Conservation (phyloP, 1,140 invertebrate genomes). For the Calliopsis andreniformis region DNA sequence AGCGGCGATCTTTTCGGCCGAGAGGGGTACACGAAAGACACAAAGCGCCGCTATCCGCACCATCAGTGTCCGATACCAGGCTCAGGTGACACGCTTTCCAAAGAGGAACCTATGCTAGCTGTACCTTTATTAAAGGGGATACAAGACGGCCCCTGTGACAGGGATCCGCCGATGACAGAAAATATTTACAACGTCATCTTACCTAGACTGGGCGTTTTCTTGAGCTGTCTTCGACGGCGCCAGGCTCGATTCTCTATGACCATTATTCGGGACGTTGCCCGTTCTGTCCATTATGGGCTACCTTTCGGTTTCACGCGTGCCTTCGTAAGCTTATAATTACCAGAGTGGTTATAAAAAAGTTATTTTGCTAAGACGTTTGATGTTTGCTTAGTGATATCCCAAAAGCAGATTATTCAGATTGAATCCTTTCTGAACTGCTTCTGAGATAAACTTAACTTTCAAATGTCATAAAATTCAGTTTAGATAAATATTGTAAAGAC, state of each 20-base stretch:
- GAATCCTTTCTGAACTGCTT: too few relatives aligned
- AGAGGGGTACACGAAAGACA: conserved; percentile 49
- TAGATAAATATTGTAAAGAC: too few relatives aligned
- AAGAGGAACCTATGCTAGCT: conserved; percentile 48
- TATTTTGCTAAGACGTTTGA: too few relatives aligned
- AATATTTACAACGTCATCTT: conserved; percentile 76
- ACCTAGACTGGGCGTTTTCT: conserved; percentile 63
- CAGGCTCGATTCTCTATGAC: neutral
- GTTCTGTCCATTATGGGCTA: conserved; percentile 22
- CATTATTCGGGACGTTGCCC: conserved; percentile 16
- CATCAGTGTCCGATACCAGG: conserved; percentile 75
- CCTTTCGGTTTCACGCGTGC: conserved; percentile 11
- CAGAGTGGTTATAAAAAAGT: neutral
- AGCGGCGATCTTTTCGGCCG: conserved; percentile 46
- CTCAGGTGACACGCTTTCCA: conserved; percentile 72
- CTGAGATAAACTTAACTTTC: too few relatives aligned
- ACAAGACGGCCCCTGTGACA: conserved; percentile 38
- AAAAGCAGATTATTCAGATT: too few relatives aligned
- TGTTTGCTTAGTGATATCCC: neutral
- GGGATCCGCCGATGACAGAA: conserved; percentile 70
- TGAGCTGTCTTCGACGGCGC: conserved; percentile 21
- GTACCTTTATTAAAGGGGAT: conserved; percentile 62
- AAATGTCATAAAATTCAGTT: too few relatives aligned
- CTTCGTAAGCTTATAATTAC: conserved; percentile 4
- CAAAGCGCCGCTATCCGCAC: conserved; percentile 72